A percentile compares a stretch with the other conserved stretches of the same genome.
Evolutionary conservation across 2,888 invertebrate genomes (phyloP).

Genomic region (Stomorhina lunata): DNA sequence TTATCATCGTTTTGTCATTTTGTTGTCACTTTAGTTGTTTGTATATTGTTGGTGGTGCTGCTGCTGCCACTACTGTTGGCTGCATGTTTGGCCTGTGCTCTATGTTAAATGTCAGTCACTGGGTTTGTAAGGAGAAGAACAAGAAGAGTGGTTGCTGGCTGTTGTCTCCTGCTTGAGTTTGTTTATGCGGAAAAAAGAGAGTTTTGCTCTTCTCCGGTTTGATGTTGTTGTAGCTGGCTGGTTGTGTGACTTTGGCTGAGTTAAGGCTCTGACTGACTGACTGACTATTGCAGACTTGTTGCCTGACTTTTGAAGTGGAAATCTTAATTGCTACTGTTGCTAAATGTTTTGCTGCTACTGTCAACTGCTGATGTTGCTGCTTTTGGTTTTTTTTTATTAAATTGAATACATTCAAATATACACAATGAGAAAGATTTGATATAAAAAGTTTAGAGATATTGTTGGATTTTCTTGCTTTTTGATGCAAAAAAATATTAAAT

Average conservation of each 20-base stretch:
- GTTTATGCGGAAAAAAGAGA: not conserved
- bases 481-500: too few relatives aligned
- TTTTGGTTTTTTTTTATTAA: not conserved
- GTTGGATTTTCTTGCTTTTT: not conserved
- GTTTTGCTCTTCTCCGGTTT: not conserved
- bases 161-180: not conserved
- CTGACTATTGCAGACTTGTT: conserved; percentile 29
- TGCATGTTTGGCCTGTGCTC: not conserved
- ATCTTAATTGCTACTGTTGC: conserved; percentile 34
- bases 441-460: not conserved
- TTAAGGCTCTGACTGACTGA: not conserved
- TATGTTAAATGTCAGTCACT: not conserved
- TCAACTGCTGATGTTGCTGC: not conserved
- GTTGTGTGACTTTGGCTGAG: not conserved
- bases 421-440: not conserved
- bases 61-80: too few relatives aligned
- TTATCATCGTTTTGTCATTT: conserved; percentile 50
- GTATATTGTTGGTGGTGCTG: not conserved
- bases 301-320: conserved; percentile 32
- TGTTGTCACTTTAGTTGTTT: conserved; percentile 37
- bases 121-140: too few relatives aligned
- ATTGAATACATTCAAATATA: conserved; percentile 10
- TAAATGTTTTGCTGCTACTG: conserved; percentile 31
- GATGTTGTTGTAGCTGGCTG: not conserved
- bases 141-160: not conserved